Conservation (phyloP, 2,797 vertebrate species). For the Brachymystax lenok region DNA sequence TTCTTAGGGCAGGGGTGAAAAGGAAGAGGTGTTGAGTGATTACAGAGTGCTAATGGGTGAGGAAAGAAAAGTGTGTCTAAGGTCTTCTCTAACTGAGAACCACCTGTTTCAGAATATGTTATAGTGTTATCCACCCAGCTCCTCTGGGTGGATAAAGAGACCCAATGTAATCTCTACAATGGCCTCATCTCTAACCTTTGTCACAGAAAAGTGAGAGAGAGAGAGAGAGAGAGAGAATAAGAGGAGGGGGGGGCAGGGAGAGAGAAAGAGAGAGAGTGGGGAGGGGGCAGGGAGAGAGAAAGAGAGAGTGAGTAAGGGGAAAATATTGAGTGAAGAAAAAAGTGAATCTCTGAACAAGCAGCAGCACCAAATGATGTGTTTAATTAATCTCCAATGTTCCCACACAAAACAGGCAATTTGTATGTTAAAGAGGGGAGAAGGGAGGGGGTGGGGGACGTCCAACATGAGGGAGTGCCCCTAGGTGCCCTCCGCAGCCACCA, state of each 20-base stretch:
- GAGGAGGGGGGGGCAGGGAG: constrained; percentile 5
- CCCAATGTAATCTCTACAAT: constrained; percentile 62
- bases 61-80: constrained; percentile 35
- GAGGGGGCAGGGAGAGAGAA: constrained; percentile 13
- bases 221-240: background rate
- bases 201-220: constrained; percentile 48
- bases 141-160: constrained; percentile 48
- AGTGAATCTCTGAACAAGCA: constrained; percentile 65
- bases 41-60: constrained; percentile 22
- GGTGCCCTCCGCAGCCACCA: constrained; percentile 38
- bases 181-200: constrained; percentile 67
- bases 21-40: constrained; percentile 16
- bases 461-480: background rate
- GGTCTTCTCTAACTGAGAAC: constrained; percentile 44
- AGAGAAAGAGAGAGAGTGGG: background rate
- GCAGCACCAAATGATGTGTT: constrained; percentile 68
- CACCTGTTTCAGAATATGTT: constrained; percentile 55
- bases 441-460: constrained; percentile 13
- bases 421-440: constrained; percentile 74
- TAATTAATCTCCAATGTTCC: constrained; percentile 78
- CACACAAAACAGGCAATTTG: constrained; percentile 79
- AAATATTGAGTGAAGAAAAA: constrained; percentile 34
- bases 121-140: constrained; percentile 57
- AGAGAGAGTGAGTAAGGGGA: background rate
- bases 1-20: constrained; percentile 11